These are phyloP conservation scores for Pachyramphus minor DNA, from an alignment of 2,113 vertebrate species.

Conservation along the genomic window DNA sequence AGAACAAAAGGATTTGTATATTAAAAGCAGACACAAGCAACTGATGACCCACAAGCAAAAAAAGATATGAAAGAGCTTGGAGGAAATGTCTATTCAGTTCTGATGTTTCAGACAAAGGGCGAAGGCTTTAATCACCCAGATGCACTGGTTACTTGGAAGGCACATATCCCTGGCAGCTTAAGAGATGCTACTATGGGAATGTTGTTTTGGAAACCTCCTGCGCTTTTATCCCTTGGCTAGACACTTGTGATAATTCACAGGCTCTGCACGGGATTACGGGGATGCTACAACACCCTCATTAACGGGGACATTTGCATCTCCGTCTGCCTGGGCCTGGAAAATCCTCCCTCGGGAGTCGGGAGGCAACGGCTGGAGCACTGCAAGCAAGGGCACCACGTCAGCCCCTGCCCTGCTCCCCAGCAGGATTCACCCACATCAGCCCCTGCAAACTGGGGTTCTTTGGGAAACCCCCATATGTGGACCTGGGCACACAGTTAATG, in stretches of 20 bases:
- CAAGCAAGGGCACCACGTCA: rapidly evolving
- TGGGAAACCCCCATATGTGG: not conserved
- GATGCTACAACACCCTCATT: not conserved
- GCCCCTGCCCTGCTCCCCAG: rapidly evolving
- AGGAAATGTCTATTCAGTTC: not conserved
- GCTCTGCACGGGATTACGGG: not conserved
- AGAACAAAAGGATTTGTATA: conserved; percentile 26
- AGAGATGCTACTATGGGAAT: not conserved
- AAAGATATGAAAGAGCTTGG: not conserved
- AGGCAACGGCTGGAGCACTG: rapidly evolving
- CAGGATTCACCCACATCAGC: not conserved
- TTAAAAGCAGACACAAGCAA: conserved; percentile 22
- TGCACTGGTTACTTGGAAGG: not conserved
- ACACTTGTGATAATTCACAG: not conserved
- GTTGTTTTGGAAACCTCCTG: not conserved
- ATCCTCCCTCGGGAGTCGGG: rapidly evolving
- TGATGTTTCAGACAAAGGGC: not conserved
- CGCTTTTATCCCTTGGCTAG: conserved; percentile 3
- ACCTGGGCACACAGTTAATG: not conserved
- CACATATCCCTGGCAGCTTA: not conserved
- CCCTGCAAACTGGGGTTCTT: not conserved
- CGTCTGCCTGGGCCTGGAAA: not conserved
- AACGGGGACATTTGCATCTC: not conserved
- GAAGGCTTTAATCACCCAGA: not conserved
- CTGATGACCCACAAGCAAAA: not conserved